These are phyloP conservation scores for Leptopilina clavipes DNA, from an alignment of 1,140 invertebrate species.

Conservation along the genomic window DNA sequence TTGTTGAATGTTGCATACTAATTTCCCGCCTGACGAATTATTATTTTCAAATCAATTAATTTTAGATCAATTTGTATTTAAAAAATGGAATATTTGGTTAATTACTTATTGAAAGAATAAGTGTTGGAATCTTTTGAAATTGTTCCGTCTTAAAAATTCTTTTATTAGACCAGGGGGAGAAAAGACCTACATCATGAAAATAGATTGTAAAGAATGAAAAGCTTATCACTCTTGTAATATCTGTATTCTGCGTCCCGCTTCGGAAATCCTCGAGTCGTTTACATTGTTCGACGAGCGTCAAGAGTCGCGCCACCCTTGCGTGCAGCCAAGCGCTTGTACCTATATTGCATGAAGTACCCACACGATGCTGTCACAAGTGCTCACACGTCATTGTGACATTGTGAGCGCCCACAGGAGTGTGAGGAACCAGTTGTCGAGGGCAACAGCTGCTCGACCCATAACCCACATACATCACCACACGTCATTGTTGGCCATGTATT, in stretches of 20 bases:
- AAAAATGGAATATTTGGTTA: too few relatives aligned
- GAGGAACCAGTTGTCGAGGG: slow-evolving; percentile 66
- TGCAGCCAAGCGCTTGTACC: slow-evolving; percentile 68
- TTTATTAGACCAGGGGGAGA: too few relatives aligned
- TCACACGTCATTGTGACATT: slow-evolving; percentile 73
- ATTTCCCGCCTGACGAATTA: not conserved
- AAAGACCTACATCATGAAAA: too few relatives aligned
- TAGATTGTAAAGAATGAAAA: slow-evolving; percentile 4
- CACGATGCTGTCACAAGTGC: slow-evolving; percentile 70
- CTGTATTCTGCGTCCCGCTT: slow-evolving; percentile 38
- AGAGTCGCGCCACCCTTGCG: slow-evolving; percentile 68
- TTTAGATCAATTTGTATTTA: not conserved
- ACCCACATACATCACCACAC: slow-evolving; percentile 73
- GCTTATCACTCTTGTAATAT: slow-evolving; percentile 21
- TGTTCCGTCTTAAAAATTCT: too few relatives aligned
- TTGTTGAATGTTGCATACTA: not conserved
- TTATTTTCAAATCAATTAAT: not conserved
- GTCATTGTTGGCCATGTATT: slow-evolving; percentile 71
- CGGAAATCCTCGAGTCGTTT: slow-evolving; percentile 50
- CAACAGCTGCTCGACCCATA: slow-evolving; percentile 72
- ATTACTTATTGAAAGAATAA: too few relatives aligned
- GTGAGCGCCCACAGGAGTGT: slow-evolving; percentile 66
- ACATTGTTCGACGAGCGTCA: slow-evolving; percentile 62
- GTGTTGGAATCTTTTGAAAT: too few relatives aligned
- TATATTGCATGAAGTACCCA: slow-evolving; percentile 63